A percentile compares a stretch with the other conserved stretches of the same genome.
Evolutionary conservation across 1,140 invertebrate genomes (phyloP).

Genomic region (Drosophila pectinifera): DNA sequence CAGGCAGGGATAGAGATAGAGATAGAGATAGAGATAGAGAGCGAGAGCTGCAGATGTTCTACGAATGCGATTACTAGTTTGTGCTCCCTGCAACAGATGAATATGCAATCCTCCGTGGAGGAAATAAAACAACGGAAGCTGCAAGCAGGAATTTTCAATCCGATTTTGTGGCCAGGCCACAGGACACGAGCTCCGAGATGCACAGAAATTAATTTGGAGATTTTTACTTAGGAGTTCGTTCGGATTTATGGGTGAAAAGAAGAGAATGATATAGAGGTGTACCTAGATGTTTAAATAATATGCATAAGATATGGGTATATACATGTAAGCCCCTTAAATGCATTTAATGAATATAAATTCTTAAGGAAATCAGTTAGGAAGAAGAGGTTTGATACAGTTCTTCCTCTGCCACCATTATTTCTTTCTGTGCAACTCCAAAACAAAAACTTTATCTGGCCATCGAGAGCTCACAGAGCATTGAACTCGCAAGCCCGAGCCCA

Average conservation of each 20-base stretch:
- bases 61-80: slow-evolving; percentile 15
- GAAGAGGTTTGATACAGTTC: no score
- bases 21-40: neutral
- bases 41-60: slow-evolving; percentile 37
- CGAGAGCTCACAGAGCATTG: slow-evolving; percentile 40
- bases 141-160: slow-evolving; percentile 52
- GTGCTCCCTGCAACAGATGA: slow-evolving; percentile 46
- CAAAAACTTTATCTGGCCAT: slow-evolving; percentile 42
- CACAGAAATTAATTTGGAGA: neutral
- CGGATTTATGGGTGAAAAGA: neutral
- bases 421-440: slow-evolving; percentile 18
- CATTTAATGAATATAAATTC: neutral
- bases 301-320: no score
- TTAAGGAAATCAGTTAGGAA: no score
- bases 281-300: neutral
- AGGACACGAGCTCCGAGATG: slow-evolving; percentile 14
- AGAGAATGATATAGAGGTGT: neutral
- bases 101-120: slow-evolving; percentile 60
- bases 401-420: neutral
- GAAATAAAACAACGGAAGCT: slow-evolving; percentile 56
- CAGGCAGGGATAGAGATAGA: no score
- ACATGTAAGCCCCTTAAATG: no score
- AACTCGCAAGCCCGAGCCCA: slow-evolving; percentile 33
- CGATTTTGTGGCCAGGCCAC: slow-evolving; percentile 36
- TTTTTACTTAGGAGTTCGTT: neutral